These are phyloP conservation scores for Phortica okadai DNA, from an alignment of 2,888 invertebrate genomes.

Conservation along the genomic window DNA sequence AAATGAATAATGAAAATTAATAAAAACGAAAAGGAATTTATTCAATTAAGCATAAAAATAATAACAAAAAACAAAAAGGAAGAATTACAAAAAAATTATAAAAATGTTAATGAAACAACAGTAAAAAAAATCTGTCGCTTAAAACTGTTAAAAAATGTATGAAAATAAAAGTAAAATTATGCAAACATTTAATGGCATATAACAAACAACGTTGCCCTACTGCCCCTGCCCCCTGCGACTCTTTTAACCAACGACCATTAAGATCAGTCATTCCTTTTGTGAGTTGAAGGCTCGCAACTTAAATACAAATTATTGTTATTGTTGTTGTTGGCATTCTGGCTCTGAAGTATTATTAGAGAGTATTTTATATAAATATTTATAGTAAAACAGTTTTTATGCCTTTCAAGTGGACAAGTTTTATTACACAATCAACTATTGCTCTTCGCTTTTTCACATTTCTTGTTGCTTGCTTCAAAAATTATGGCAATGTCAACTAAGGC, in stretches of 20 bases:
- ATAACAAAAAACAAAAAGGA: background rate
- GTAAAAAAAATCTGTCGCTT: background rate
- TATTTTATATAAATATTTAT: too few species aligned
- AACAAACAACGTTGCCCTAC: too few species aligned
- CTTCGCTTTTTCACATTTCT: too few species aligned
- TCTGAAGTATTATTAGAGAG: too few species aligned
- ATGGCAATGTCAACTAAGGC: too few species aligned
- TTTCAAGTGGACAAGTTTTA: slow-evolving; percentile 60
- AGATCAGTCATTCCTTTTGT: too few species aligned
- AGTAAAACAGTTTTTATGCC: slow-evolving; percentile 42
- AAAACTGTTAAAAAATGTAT: background rate
- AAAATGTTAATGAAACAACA: background rate
- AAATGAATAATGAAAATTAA: slow-evolving; percentile 42
- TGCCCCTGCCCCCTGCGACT: too few species aligned
- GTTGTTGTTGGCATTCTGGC: too few species aligned
- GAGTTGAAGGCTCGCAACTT: too few species aligned
- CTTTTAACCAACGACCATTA: too few species aligned
- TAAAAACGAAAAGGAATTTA: background rate
- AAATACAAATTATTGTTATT: too few species aligned
- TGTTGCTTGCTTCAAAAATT: too few species aligned
- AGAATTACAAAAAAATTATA: background rate
- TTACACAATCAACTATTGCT: slow-evolving; percentile 45
- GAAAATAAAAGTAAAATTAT: slow-evolving; percentile 2
- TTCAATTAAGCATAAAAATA: background rate
- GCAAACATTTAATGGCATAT: slow-evolving; percentile 2